Evolutionary conservation across 92 coral and sea anemone species (phyloP).

Genomic region (Porites rus): DNA sequence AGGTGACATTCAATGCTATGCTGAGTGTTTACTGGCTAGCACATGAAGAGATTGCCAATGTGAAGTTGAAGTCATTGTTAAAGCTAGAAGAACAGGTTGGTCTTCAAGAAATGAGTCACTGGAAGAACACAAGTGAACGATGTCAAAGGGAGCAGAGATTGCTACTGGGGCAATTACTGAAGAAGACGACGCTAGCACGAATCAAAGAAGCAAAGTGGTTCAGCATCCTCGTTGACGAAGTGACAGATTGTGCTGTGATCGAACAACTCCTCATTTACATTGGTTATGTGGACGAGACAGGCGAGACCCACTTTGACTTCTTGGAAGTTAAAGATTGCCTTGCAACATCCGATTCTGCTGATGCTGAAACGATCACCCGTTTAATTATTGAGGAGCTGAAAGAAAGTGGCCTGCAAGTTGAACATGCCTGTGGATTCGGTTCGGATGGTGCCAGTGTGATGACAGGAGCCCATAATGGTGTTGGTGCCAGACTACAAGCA

Average conservation of each 20-base stretch:
- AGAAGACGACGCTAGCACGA: conserved; percentile 4
- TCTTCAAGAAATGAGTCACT: conserved; percentile 32
- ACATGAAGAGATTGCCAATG: conserved; percentile 54
- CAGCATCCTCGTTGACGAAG: conserved; percentile 54
- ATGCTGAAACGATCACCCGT: conserved; percentile 28
- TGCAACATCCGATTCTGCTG: conserved; percentile 3
- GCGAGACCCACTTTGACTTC: conserved; percentile 11
- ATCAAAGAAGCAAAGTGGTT: conserved; percentile 37
- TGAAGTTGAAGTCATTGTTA: conserved; percentile 40
- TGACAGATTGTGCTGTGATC: conserved; percentile 27
- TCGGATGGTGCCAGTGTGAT: conserved; percentile 29
- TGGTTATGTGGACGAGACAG: conserved; percentile 22
- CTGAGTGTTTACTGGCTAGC: conserved; percentile 58
- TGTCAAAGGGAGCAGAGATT: conserved; percentile 28
- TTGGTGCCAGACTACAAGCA: conserved; percentile 13
- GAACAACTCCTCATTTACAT: conserved; percentile 26
- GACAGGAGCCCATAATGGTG: conserved; percentile 8
- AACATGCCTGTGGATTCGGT: neutral
- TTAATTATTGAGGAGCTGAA: neutral
- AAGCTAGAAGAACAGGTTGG: conserved; percentile 47
- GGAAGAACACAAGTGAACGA: conserved; percentile 44
- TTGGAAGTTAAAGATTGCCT: neutral
- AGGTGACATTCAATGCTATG: conserved; percentile 61
- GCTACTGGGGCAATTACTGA: conserved; percentile 19
- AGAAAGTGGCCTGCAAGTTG: neutral